Base-by-base conservation (phyloP, 1,140 invertebrate species). In the Artemia franciscana region DNA sequence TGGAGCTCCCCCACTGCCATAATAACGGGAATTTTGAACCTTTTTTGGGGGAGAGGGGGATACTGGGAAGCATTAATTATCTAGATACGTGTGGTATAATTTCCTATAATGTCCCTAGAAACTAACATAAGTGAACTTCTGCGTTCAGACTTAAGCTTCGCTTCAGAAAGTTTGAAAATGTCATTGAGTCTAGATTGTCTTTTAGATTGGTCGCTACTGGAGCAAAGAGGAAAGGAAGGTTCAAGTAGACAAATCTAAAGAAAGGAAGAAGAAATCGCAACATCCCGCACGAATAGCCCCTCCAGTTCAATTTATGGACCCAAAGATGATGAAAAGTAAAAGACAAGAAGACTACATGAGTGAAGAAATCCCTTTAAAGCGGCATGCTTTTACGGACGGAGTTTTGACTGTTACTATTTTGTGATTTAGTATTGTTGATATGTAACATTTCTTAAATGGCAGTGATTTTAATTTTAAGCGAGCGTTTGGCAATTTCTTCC, bases 181-280 rank as follows among this genome's bases (percentile, higher is more conserved):
- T 3, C 39, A 51, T 18, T 51, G 12, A 39, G 7, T n/a, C 7
- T 39, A 51, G 12, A 2, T 18, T 51, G 3, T 30, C 66, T 59
- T 66, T 63, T 65, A 79, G 78, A 78, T 82, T 61, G 86, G 86
- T 26, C 77, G 82, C 30, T 88, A 86, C 70, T 88, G 85, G 84
- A 83, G 77, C 18, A 83, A 84, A 73, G 85, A 86, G 65, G 85
- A 88, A 64, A 76, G 84, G 5, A 88, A 86, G 68, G 74, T 80
- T 21, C 85, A 87, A 67, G 68, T 86, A 62, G 84, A 86, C 67
- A 78, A 79, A 60, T 80, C 82, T 0, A 74, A 78, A 27, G 82
- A 85, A 67, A 74, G 82, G 4, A 80, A 82, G 60, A 78, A 18
- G 39, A 51, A 18, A 51, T 18, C 39, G n/a, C n/a, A n/a, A 51